phyloP scores from a whole-genome alignment of 2,797 vertebrate genomes.

The Myotis planiceps region DNA sequence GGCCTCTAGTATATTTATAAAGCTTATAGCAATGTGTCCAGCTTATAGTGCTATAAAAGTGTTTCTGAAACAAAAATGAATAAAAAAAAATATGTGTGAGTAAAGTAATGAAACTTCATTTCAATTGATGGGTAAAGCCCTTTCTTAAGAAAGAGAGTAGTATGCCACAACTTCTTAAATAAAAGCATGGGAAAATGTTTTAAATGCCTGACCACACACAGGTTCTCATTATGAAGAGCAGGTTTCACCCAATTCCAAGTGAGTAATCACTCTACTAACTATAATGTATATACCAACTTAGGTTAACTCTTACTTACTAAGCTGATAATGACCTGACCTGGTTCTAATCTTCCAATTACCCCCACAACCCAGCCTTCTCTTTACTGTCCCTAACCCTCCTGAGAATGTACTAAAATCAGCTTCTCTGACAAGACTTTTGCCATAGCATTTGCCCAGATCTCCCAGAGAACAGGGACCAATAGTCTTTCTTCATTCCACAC shows the following conservation, averaged over 20 bases:
- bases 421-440: background rate
- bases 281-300: background rate
- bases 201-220: background rate
- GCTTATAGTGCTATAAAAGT: background rate
- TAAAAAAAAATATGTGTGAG: background rate
- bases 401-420: background rate
- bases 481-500: background rate
- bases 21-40: background rate
- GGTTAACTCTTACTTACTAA: background rate
- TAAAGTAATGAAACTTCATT: background rate
- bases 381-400: background rate
- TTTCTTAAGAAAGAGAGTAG: background rate
- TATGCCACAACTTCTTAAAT: background rate
- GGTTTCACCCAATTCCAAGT: background rate
- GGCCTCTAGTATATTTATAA: background rate
- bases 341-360: background rate
- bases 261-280: background rate
- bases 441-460: background rate
- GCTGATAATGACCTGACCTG: background rate
- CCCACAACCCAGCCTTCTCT: background rate
- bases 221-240: background rate
- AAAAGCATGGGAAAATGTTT: background rate
- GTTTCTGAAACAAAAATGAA: background rate
- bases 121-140: background rate
- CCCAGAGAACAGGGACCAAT: background rate